Evolutionary conservation across 2,888 invertebrate species (phyloP), one percentile per base, ranked within the genome.

Genomic region (Coenonympha glycerion): DNA sequence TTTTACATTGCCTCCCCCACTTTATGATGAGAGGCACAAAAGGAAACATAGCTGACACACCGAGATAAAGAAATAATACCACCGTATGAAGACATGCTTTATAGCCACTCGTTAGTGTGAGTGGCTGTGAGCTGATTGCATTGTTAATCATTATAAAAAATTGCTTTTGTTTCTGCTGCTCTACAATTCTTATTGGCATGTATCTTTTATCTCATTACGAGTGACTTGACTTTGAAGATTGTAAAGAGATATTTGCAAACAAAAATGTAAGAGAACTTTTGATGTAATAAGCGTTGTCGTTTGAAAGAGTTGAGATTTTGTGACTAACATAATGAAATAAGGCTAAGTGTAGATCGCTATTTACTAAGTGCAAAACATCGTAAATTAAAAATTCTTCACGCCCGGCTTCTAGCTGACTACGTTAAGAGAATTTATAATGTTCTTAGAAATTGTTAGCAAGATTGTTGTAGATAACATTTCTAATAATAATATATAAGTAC

Each of bases 61-160:
- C 61, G 67, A 75, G 82, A 83, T 82, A 83, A 80, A 83, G 82
- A 83, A 79, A 81, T 83, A 77, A 82, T 76, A 68, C 68, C 66
- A 63, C 58, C 62, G 63, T 70, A 66, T 63, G 61, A 57, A 60
- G 66, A 64, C 64, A 60, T 68, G 68, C 66, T 71, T 69, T 69
- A 71, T 69, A 69, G 63, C 62, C 26, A 36, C 53, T 61, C 60
- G 60, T 64, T 61, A 63, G 49, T 52, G 52, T 49, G 56, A 52
- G 49, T 53, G 53, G 58, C 37, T 42, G 57, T 41, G 47, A 45
- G 53, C 55, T 57, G 59, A 59, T 60, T 57, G 57, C 53, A 50
- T 47, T 56, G 56, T 59, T 54, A 55, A 55, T 58, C 57, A 55
- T 59, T 53, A 58, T 57, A 55, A 50, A 52, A 46, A 44, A 57